Base-by-base conservation (phyloP, 2,113 vertebrate genomes). In the Onychorhynchus coronatus region DNA sequence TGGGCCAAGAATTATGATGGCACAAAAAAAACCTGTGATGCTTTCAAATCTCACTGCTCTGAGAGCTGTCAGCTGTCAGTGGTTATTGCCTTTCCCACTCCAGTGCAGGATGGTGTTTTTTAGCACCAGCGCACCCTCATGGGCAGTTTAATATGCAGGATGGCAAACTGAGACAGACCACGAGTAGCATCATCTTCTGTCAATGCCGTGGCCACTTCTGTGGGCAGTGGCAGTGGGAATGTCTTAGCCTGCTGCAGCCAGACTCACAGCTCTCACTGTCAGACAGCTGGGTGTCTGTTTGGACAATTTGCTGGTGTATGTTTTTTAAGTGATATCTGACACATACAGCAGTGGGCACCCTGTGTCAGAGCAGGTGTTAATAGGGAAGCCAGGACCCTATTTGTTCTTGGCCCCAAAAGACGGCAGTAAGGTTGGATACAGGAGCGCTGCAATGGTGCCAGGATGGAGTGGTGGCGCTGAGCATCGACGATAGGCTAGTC, bases 1-100 rank as follows among this genome's bases (percentile, higher is more conserved):
- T 0, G 3, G 55, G 24, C 8, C 4, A 1, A 62, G 31, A 71
- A 41, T 44, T 28, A 5, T 8, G 33, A 37, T 6, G 30, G 28
- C 37, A 25, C 3, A 71, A 20, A 10, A 83, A 79, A 23, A 5
- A 6, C 12, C 41, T 39, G 31, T 0, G 2, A 6, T 47, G 27
- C 8, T 58, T 37, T 82, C 52, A 63, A 28, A 33, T 41, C 22
- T 56, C 28, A 21, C 16, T 71, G 23, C n/a, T 66, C 23, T 46
- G 20, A 28, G 42, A 61, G 24, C 21, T 58, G 17, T 5, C 8
- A 14, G 20, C 28, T 82, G 22, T 15, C 55, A 23, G n/a, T 12
- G 1, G 0, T 33, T 52, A 16, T 5, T 27, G 21, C 35, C 24
- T 71, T 56, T 7, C 12, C 12, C 2, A 2, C 15, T 33, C 6